Base-by-base conservation (phyloP, 2,797 vertebrate genomes). In the Sebastes itinus region DNA sequence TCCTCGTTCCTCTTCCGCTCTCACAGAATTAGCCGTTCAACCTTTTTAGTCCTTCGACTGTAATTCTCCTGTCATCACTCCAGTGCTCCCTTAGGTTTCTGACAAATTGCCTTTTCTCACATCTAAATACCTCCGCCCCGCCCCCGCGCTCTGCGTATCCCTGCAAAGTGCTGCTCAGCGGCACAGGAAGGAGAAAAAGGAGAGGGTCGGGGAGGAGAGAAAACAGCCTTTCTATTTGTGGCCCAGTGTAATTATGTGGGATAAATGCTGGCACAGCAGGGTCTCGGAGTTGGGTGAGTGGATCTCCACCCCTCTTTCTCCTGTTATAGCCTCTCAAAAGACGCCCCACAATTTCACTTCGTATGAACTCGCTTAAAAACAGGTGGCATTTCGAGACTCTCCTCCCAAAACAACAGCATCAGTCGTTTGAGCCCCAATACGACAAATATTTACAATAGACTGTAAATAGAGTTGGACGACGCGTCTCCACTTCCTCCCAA, bases 101-200 rank as follows among this genome's bases (percentile, higher is more conserved):
- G 77, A 92, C 87, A 92, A 94, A 93, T 88, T 83, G 73, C 64
- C 81, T 87, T 81, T 84, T 83, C 83, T 89, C 81, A 81, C 84
- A 82, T 88, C 81, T 83, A 89, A 84, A 86, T 82, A 81, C 66
- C 69, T 42, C 58, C 72, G 28, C 10, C 58, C 73, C 56, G 8
- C 77, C 73, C 65, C 75, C 35, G 46, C 61, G 56, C 59, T 61
- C 70, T 38, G 59, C 55, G 28, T 66, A 66, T 72, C 75, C 25
- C 67, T 72, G 60, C 77, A 76, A 81, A 74, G 81, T 75, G 78
- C 70, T 64, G 77, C 79, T 72, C 62, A 88, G 71, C 23, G 27
- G 62, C 65, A 69, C n/a, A 78, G 59, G 77, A 72, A 64, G 42
- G 25, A 75, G 69, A 78, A 59, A 54, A 49, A 65, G 72, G n/a